Base-by-base conservation (phyloP, 30 jellyfish, hydroid and myxozoan species). In the Hydra vulgaris region DNA sequence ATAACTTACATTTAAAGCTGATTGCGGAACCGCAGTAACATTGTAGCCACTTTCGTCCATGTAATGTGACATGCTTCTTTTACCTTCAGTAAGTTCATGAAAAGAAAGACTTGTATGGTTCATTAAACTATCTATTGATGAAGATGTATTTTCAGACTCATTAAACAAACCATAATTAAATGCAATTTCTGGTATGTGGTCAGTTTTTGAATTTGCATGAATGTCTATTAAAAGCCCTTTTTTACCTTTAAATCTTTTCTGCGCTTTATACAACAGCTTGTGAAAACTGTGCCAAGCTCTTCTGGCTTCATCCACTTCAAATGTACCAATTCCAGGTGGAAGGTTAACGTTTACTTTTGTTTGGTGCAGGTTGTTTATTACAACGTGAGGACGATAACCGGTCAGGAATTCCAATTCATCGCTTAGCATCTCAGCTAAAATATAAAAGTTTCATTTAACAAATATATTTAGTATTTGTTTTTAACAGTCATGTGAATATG, bases 381-480 rank as follows among this genome's bases (percentile, higher is more conserved):
- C 21, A 15, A 73, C 23, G 21, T 73, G 81, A 0, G 81, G 81
- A 21, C 81, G 55, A 20, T 16, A 20, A 19, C 81, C 81, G 12
- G 18, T 0, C 17, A 21, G 26, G 0, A n/a, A 24, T 0, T 73
- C 81, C 81, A 73, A 27, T 73, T 68, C 75, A n/a, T 68, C 75
- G 27, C 75, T 68, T 16, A 68, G 8, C 26, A n/a, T n/a, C 15
- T 68, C 75, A 8, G 27, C 75, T 68, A 68, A 68, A 15, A 3
- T 8, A 68, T 20, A 68, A n/a, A 68, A 68, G 16, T 3, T 7
- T 3, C 16, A 68, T 68, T 68, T 23, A 68, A 15, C 71, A 17
- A n/a, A 56, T n/a, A 15, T n/a, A n/a, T n/a, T n/a, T n/a, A n/a
- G n/a, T n/a, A n/a, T n/a, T n/a, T n/a, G n/a, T n/a, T n/a, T n/a